phyloP scores from a whole-genome alignment of 1,140 invertebrate genomes.

The Chionoecetes opilio region DNA sequence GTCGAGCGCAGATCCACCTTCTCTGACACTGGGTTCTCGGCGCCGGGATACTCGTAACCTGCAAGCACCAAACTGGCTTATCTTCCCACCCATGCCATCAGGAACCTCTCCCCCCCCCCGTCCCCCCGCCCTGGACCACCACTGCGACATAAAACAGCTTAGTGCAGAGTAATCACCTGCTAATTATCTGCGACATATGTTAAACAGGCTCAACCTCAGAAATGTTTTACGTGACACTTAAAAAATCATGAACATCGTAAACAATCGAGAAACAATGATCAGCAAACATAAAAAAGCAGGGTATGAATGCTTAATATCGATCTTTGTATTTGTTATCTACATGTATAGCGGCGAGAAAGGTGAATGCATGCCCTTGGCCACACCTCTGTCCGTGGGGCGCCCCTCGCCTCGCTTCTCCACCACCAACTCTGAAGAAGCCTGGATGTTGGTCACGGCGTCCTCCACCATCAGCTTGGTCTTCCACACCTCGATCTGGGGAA shows the following conservation, averaged over 20 bases:
- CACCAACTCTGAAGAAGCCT: not conserved
- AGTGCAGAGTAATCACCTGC: no score
- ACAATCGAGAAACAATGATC: no score
- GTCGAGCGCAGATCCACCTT: slow-evolving; percentile 34
- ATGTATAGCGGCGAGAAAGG: not conserved
- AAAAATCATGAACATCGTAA: not conserved
- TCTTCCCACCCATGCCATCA: no score
- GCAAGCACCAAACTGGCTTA: not conserved
- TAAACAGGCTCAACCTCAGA: no score
- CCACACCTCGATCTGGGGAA: not conserved
- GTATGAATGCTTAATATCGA: not conserved
- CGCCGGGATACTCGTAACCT: not conserved
- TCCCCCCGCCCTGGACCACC: no score
- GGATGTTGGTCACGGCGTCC: not conserved
- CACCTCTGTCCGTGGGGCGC: not conserved
- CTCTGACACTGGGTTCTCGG: not conserved
- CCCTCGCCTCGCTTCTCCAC: not conserved
- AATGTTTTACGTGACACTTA: no score
- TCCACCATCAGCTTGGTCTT: not conserved
- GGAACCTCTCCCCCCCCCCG: no score
- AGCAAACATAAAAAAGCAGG: no score
- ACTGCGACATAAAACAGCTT: no score
- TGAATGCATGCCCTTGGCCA: not conserved
- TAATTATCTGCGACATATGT: no score
- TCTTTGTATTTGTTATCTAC: not conserved